These are phyloP conservation scores for Cosmopolites sordidus DNA, from an alignment of 2,888 invertebrate genomes.

Conservation along the genomic window DNA sequence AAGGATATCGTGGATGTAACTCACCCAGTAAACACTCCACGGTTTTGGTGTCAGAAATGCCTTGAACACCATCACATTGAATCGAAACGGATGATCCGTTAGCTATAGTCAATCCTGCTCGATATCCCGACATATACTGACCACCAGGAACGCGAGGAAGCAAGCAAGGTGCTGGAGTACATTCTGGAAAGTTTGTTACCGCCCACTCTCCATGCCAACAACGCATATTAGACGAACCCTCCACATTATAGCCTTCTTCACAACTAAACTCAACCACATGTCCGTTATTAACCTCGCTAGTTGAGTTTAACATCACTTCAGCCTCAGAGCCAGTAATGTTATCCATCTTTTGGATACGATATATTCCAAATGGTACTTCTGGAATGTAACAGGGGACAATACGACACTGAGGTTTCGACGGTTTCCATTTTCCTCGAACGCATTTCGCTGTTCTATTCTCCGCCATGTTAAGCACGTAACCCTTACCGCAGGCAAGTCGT, in stretches of 20 bases:
- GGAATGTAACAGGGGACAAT: constrained; percentile 75
- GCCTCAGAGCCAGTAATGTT: constrained; percentile 45
- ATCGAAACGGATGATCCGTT: constrained; percentile 75
- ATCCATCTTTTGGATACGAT: constrained; percentile 51
- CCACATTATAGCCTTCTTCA: constrained; percentile 64
- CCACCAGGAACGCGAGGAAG: constrained; percentile 64
- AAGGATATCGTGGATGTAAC: constrained; percentile 56
- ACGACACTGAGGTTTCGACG: constrained; percentile 73
- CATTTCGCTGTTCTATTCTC: constrained; percentile 75
- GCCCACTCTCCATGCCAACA: constrained; percentile 84
- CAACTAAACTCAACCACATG: constrained; percentile 74
- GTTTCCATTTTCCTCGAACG: constrained; percentile 80
- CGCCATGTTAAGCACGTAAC: constrained; percentile 69
- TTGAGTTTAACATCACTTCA: constrained; percentile 56
- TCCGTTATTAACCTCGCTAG: constrained; percentile 61
- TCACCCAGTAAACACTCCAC: constrained; percentile 58
- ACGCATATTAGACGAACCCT: constrained; percentile 67
- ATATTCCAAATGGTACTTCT: constrained; percentile 64
- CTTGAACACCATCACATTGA: constrained; percentile 59
- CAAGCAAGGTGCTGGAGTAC: constrained; percentile 64
- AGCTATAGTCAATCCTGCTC: constrained; percentile 74
- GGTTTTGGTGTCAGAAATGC: constrained; percentile 54
- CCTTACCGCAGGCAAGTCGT: constrained; percentile 70
- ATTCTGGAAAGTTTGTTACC: constrained; percentile 69
- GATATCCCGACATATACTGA: constrained; percentile 71